These are phyloP conservation scores for Origma solitaria DNA, from an alignment of 2,113 vertebrate genomes.

Conservation along the genomic window DNA sequence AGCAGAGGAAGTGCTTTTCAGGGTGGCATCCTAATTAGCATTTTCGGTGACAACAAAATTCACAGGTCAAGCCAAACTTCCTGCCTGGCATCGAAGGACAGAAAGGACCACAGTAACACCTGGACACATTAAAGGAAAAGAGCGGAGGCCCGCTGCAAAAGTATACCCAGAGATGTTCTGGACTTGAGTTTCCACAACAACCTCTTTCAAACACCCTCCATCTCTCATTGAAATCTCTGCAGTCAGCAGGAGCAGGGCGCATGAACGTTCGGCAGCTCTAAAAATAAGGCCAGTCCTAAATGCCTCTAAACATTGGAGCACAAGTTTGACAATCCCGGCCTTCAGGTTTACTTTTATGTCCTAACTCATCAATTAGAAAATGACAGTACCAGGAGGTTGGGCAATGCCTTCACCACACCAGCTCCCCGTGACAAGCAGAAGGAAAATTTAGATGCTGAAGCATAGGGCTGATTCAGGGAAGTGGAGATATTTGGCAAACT, in stretches of 20 bases:
- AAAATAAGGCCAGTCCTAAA: slow-evolving; percentile 26
- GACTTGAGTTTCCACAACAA: background rate
- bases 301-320: background rate
- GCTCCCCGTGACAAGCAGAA: background rate
- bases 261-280: background rate
- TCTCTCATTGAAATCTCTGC: slow-evolving; percentile 41
- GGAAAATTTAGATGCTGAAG: background rate
- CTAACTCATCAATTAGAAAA: slow-evolving; percentile 5
- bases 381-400: background rate
- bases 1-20: background rate
- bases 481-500: background rate
- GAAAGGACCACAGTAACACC: background rate
- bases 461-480: background rate
- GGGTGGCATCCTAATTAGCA: background rate
- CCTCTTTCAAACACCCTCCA: slow-evolving; percentile 18
- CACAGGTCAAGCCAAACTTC: background rate
- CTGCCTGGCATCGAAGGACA: accelerated
- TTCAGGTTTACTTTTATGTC: slow-evolving; percentile 22
- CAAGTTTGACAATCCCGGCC: background rate
- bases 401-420: background rate
- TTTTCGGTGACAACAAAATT: background rate
- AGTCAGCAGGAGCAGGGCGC: background rate
- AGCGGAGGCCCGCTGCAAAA: background rate
- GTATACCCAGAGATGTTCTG: background rate
- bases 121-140: background rate